Base-by-base conservation (phyloP, 2,113 vertebrate genomes). In the Crotalus tigris region DNA sequence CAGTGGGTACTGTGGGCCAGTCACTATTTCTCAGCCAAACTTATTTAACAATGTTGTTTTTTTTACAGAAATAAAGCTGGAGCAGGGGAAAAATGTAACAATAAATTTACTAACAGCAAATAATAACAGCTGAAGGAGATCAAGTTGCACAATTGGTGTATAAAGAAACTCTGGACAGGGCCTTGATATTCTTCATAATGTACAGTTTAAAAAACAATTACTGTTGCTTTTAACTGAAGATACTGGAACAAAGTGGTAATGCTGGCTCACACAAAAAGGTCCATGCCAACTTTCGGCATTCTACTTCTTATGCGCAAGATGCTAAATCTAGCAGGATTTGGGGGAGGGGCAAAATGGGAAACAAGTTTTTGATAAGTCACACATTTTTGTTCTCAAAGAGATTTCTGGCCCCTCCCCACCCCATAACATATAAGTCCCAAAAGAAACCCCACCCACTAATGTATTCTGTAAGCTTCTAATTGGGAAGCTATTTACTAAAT, bases 401-500 rank as follows among this genome's bases (percentile, higher is more conserved):
- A 81, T 81, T 81, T 81, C 33, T 81, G 17, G 1, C 17, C 26
- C 15, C 69, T 39, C 69, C 69, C 2, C 69, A 17, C 13, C 17
- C 33, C 6, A 81, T 44, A 81, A 81, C 91, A 90, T 49, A 92
- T n/a, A 93, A 86, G 29, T 85, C 93, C 94, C 88, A 85, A 64
- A 64, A 95, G 93, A 93, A 89, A 53, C 23, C 89, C 95, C 75
- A 17, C 46, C 86, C 91, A 85, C 93, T 92, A 93, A 95, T 88
- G 24, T 90, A 94, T 24, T 93, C 94, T 93, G 85, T 94, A 91
- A 95, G 93, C 64, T 26, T 21, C 0, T 29, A 93, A 94, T 93
- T 91, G 75, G 5, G 92, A 91, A 92, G 96, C 0, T 92, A 87
- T 92, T 93, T 87, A 94, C 92, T 91, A 92, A 93, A 91, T 85